phyloP scores from a whole-genome alignment of 2,888 invertebrate genomes.

The Chrysolina oricalcia region DNA sequence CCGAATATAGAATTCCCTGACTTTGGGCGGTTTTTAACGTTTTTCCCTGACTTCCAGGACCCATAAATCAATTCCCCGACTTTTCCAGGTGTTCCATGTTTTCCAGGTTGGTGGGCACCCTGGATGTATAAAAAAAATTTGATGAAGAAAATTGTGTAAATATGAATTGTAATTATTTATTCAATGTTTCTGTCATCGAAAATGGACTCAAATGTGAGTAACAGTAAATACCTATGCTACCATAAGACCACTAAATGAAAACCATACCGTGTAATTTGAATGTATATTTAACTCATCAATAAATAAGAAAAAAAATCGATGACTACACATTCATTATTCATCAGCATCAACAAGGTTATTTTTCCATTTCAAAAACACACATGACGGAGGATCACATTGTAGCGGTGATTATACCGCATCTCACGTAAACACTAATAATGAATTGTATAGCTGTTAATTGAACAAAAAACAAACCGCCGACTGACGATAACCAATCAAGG shows the following conservation, averaged over 20 bases:
- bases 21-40: too few species aligned
- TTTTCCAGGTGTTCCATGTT: too few species aligned
- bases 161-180: neutral
- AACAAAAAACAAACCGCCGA: slow-evolving; percentile 3
- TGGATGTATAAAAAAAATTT: neutral
- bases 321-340: slow-evolving; percentile 3
- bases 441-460: neutral
- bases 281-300: neutral
- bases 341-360: slow-evolving; percentile 15
- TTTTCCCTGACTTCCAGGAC: too few species aligned
- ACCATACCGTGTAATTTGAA: neutral
- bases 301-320: neutral
- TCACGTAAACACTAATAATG: slow-evolving; percentile 13
- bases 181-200: neutral
- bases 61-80: too few species aligned
- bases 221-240: neutral
- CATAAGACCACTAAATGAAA: too few species aligned
- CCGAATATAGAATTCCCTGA: too few species aligned
- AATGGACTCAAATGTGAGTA: neutral
- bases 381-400: slow-evolving; percentile 8
- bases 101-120: too few species aligned
- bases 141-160: neutral
- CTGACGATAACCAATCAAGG: neutral
- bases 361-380: neutral
- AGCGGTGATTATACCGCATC: neutral